phyloP scores from a whole-genome alignment of 1,140 invertebrate genomes.

The Drosophila serrata region DNA sequence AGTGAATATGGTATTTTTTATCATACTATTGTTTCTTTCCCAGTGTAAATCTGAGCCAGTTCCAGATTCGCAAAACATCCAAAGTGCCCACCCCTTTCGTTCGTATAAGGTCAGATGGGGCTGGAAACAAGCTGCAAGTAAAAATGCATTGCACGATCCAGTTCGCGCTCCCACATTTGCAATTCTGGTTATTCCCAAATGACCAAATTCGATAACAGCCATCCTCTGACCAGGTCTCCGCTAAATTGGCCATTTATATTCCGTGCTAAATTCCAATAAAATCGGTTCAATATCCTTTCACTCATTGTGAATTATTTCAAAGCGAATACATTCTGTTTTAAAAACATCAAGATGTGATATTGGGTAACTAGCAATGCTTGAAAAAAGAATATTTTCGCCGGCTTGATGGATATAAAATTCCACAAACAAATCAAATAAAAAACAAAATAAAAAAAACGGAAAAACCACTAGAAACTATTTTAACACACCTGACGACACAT shows the following conservation, averaged over 20 bases:
- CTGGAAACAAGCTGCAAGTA: conserved; percentile 28
- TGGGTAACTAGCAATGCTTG: conserved; percentile 36
- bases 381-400: conserved; percentile 28
- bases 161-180: conserved; percentile 31
- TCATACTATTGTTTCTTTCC: neutral
- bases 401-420: conserved; percentile 37
- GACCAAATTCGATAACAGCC: conserved; percentile 51
- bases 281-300: conserved; percentile 14
- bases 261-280: conserved; percentile 47
- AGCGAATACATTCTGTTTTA: conserved; percentile 20
- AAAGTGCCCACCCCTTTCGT: neutral
- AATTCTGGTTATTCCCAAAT: conserved; percentile 52
- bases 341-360: conserved; percentile 37
- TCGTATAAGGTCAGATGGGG: conserved; percentile 51
- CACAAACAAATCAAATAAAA: conserved; percentile 43
- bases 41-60: conserved; percentile 40
- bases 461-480: conserved; percentile 77
- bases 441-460: conserved; percentile 5
- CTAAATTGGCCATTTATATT: conserved; percentile 52
- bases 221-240: conserved; percentile 33
- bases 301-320: conserved; percentile 27
- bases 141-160: conserved; percentile 37
- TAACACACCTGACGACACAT: conserved; percentile 80
- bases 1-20: too few species aligned
- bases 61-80: conserved; percentile 22